Conservation (phyloP, 2,888 invertebrate species). For the Oscheius sp. region DNA sequence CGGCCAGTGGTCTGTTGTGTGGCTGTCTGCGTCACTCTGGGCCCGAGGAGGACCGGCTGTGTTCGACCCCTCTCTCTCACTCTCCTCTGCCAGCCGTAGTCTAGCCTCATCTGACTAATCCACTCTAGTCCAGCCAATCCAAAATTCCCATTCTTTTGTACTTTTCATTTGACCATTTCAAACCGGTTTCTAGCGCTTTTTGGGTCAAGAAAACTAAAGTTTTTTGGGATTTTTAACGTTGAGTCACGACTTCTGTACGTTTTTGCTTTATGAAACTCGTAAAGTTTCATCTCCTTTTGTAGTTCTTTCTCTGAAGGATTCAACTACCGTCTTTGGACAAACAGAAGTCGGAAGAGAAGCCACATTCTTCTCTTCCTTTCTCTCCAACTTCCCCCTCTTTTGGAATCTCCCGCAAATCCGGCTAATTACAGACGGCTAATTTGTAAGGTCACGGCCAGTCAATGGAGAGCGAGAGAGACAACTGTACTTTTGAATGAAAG, state of each 20-base stretch:
- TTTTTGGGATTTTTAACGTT: too few species aligned
- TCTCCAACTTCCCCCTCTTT: not conserved
- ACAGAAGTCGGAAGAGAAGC: too few species aligned
- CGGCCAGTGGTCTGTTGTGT: conserved; percentile 5
- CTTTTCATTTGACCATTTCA: too few species aligned
- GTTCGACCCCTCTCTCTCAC: conserved; percentile 18
- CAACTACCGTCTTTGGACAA: too few species aligned
- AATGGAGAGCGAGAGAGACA: too few species aligned
- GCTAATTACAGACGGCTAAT: conserved; percentile 7
- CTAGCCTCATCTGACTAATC: conserved; percentile 21
- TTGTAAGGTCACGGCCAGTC: conserved; percentile 20
- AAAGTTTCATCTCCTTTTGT: not conserved
- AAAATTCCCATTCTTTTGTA: too few species aligned
- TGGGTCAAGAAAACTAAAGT: not conserved
- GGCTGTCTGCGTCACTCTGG: not conserved
- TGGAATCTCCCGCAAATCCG: too few species aligned
- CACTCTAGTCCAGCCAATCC: not conserved
- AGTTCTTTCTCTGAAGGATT: too few species aligned
- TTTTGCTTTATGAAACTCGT: too few species aligned
- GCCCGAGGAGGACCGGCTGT: conserved; percentile 21
- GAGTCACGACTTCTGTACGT: too few species aligned
- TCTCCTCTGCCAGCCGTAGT: conserved; percentile 20
- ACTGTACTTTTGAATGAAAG: too few species aligned
- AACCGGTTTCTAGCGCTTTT: not conserved
- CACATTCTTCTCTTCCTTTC: not conserved